Conservation (phyloP, 2,888 invertebrate genomes). For the Ophraella communa region DNA sequence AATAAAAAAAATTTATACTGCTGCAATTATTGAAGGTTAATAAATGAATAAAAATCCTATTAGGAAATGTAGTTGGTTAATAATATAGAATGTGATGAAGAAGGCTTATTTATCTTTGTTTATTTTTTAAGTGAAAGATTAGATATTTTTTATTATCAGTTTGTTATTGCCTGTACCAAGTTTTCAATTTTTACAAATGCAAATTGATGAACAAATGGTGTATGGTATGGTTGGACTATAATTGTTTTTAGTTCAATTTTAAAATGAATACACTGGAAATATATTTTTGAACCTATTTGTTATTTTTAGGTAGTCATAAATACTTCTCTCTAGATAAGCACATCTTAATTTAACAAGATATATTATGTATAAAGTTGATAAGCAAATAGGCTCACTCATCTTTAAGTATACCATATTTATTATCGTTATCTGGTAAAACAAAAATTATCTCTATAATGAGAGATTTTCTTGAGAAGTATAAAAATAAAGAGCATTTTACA, state of each 20-base stretch:
- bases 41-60: too few relatives aligned
- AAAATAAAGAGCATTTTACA: not conserved
- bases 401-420: not conserved
- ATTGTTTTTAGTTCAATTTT: not conserved
- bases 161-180: too few relatives aligned
- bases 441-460: not conserved
- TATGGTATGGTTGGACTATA: too few relatives aligned
- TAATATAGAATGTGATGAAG: too few relatives aligned
- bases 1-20: too few relatives aligned
- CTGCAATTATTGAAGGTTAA: too few relatives aligned
- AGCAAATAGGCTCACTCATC: not conserved
- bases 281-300: not conserved
- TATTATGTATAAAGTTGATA: not conserved
- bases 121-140: too few relatives aligned
- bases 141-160: too few relatives aligned
- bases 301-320: not conserved
- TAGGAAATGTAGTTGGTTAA: too few relatives aligned
- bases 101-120: too few relatives aligned
- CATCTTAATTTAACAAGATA: not conserved
- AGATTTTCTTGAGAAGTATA: not conserved
- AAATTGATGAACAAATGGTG: too few relatives aligned
- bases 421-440: not conserved
- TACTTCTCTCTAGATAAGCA: not conserved
- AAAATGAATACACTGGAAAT: not conserved
- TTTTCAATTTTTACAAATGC: too few relatives aligned